phyloP scores from a whole-genome alignment of 2,888 invertebrate species.

The Trissonchulus latispiculum region DNA sequence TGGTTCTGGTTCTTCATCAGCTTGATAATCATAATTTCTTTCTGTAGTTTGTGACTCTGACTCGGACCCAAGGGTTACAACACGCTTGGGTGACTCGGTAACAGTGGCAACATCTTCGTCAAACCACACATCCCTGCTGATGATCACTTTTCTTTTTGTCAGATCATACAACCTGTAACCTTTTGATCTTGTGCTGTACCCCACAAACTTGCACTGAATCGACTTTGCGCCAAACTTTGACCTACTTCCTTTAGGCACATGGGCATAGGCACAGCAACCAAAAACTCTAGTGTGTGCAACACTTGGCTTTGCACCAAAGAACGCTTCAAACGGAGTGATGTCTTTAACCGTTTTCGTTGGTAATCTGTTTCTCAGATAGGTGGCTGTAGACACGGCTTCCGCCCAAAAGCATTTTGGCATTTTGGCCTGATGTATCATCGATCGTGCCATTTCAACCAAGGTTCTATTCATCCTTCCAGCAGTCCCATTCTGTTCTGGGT shows the following conservation, averaged over 20 bases:
- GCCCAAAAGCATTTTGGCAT: constrained; percentile 29
- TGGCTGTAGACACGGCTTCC: constrained; percentile 22
- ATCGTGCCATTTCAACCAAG: constrained; percentile 27
- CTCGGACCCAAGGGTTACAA: neutral
- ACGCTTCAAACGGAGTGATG: constrained; percentile 29
- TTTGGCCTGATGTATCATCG: constrained; percentile 25
- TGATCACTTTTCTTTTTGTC: neutral
- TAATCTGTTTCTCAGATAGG: constrained; percentile 27
- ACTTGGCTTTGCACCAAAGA: constrained; percentile 22
- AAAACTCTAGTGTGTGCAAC: constrained; percentile 26
- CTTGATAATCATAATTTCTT: neutral
- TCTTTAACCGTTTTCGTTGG: constrained; percentile 10
- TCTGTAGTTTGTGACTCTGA: neutral
- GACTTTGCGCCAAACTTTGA: constrained; percentile 24
- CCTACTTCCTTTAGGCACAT: constrained; percentile 19
- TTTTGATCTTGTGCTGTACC: constrained; percentile 22
- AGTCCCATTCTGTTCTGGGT: constrained; percentile 25
- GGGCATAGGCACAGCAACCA: constrained; percentile 25
- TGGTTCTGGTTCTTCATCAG: neutral
- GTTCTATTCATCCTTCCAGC: constrained; percentile 32
- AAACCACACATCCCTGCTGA: neutral
- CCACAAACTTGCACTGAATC: constrained; percentile 23
- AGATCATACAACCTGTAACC: neutral
- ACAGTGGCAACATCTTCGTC: neutral
- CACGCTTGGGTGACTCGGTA: neutral